These are phyloP conservation scores for Drosophila azteca DNA, from an alignment of 1,140 invertebrate species.

Conservation along the genomic window DNA sequence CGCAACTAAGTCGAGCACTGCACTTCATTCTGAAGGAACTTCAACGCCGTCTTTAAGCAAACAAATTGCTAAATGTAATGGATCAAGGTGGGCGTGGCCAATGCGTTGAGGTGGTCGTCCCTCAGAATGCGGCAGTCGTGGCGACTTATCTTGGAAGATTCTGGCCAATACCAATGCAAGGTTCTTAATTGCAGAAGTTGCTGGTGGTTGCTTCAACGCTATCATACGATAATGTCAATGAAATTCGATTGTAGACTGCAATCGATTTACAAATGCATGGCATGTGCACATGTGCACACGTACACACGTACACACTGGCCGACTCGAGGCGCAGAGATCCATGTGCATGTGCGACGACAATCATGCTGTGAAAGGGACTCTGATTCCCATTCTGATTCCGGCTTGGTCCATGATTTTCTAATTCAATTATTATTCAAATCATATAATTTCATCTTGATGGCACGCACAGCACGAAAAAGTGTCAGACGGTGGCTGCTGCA, in stretches of 20 bases:
- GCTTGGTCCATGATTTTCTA: conserved; percentile 67
- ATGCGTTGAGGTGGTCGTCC: too few relatives aligned
- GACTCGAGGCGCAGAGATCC: neutral
- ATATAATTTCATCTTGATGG: conserved; percentile 70
- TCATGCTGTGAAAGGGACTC: neutral
- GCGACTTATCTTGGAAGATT: too few relatives aligned
- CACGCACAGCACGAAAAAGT: conserved; percentile 29
- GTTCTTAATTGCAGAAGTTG: too few relatives aligned
- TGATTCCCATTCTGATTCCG: neutral
- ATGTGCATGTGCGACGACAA: neutral
- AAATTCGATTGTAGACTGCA: too few relatives aligned
- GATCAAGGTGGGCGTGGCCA: neutral
- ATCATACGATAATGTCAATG: too few relatives aligned
- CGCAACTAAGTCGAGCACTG: too few relatives aligned
- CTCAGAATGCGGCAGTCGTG: too few relatives aligned
- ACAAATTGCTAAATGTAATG: conserved; percentile 24
- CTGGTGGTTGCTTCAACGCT: too few relatives aligned
- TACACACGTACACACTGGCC: too few relatives aligned
- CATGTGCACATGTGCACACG: conserved; percentile 12
- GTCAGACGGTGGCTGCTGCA: conserved; percentile 3
- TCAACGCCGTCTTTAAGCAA: neutral
- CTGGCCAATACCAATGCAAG: too few relatives aligned
- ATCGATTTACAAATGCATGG: conserved; percentile 19
- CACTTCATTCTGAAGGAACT: neutral
- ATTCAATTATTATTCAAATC: conserved; percentile 82